These are phyloP conservation scores for Rhizoglyphus robini DNA, from an alignment of 1,140 invertebrate genomes.

Conservation along the genomic window DNA sequence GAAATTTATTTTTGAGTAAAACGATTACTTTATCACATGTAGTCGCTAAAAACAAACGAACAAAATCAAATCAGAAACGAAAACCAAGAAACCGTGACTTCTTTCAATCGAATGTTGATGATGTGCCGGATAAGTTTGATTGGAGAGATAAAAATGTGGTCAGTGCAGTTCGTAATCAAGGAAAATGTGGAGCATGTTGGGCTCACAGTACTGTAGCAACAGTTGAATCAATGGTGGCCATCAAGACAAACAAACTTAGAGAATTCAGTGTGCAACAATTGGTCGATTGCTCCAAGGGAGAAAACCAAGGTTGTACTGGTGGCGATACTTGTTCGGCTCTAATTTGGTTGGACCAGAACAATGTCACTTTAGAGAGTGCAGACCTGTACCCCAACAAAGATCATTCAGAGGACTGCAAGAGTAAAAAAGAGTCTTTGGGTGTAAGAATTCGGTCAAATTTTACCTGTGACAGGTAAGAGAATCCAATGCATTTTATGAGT, in stretches of 20 bases:
- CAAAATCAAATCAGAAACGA: neutral
- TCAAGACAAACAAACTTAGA: conserved; percentile 43
- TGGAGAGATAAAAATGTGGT: conserved; percentile 54
- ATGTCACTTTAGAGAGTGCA: conserved; percentile 43
- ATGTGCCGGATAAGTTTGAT: conserved; percentile 15
- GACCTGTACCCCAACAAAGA: conserved; percentile 50
- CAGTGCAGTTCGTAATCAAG: conserved; percentile 54
- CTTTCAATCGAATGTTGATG: neutral
- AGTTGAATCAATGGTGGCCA: conserved; percentile 59
- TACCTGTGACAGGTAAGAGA: conserved; percentile 40
- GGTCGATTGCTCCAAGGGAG: conserved; percentile 60
- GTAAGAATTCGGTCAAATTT: conserved; percentile 33
- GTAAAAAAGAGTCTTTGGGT: conserved; percentile 26
- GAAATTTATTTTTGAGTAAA: neutral
- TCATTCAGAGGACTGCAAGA: conserved; percentile 43
- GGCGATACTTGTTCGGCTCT: conserved; percentile 65
- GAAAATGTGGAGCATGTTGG: conserved; percentile 64
- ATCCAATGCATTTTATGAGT: too few species aligned
- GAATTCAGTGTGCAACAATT: conserved; percentile 63
- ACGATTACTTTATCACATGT: conserved; percentile 4
- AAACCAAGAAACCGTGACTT: neutral
- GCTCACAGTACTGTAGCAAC: conserved; percentile 64
- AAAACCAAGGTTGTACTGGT: conserved; percentile 60
- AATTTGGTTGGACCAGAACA: conserved; percentile 49
- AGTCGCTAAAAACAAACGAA: conserved; percentile 8